Evolutionary conservation across 2,797 vertebrate species (phyloP), one percentile per base, ranked within the genome.

Genomic region (Enteromius radiatus): DNA sequence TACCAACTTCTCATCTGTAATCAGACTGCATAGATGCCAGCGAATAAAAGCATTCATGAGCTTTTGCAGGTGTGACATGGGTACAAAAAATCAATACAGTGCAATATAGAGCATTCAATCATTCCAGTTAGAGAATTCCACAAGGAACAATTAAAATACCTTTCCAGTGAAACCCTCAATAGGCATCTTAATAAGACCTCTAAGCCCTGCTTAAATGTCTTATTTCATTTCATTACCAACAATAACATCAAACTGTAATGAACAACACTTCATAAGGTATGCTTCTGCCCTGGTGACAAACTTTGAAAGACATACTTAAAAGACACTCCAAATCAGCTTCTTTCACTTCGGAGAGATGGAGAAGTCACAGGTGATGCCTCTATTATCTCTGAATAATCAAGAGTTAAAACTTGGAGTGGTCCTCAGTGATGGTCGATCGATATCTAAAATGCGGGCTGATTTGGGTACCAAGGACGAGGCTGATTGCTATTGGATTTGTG

Each of bases 401-500:
- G 93, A 92, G 85, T 87, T 89, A 92, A 88, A 89, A 71, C 84
- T 85, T 88, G 88, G 87, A 84, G 87, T 92, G 92, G 88, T 75
- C 89, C 92, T 91, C 89, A 88, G 83, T 80, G 70, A 63, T 17
- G 79, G 86, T 84, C 85, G 87, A 93, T 95, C 93, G 70, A 94
- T 95, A 93, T 88, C 91, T 89, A 86, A 86, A 92, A 93, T 87
- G 84, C 85, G 74, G 87, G 76, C 81, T 84, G 90, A 90, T 93
- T 91, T 92, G 89, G 86, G 88, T 68, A 23, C 86, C 93, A 95
- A 95, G 93, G 93, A 93, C 93, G 91, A 81, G 82, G 33, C 90
- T 92, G 93, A 95, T 93, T 92, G 92, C 82, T 94, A 94, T 95
- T 94, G 94, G 93, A 92, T 92, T 93, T 93, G 90, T 88, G 93